A percentile compares a stretch with the other conserved stretches of the same genome.
Conservation (phyloP, 2,113 vertebrate genomes). For the Sarotherodon lohbergeri region DNA sequence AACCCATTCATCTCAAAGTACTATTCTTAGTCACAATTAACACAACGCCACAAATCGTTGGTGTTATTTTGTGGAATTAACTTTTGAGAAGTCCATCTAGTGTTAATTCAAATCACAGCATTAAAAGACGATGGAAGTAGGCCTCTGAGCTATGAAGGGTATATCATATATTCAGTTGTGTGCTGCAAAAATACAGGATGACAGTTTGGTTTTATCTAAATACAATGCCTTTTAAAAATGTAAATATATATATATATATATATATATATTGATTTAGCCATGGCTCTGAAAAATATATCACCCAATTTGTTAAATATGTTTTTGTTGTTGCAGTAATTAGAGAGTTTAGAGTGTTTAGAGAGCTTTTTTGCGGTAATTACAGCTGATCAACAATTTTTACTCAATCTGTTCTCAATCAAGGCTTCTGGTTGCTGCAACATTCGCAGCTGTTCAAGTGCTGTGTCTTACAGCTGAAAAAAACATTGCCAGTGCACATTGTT, state of each 20-base stretch:
- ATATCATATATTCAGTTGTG: background rate
- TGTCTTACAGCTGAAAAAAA: background rate
- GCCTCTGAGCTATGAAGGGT: background rate
- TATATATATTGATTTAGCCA: background rate
- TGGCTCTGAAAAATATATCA: background rate
- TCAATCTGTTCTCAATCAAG: background rate
- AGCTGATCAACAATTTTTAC: background rate
- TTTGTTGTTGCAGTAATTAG: background rate
- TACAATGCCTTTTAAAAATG: background rate
- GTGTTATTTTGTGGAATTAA: background rate
- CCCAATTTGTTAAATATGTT: background rate
- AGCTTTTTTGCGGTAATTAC: background rate
- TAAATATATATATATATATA: rapidly evolving
- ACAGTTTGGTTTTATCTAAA: background rate
- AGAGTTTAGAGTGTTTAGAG: background rate
- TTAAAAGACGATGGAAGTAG: background rate
- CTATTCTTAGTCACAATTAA: constrained; percentile 33
- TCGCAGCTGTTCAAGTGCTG: background rate
- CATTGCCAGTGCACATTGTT: background rate
- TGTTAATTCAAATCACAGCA: background rate
- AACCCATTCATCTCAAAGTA: constrained; percentile 15
- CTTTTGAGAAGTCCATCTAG: background rate
- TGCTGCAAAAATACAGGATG: background rate
- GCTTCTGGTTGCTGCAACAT: background rate
- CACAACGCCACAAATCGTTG: background rate